Evolutionary conservation across 2,888 invertebrate genomes (phyloP), one percentile per base, ranked within the genome.

Genomic region (Sycophila texana): DNA sequence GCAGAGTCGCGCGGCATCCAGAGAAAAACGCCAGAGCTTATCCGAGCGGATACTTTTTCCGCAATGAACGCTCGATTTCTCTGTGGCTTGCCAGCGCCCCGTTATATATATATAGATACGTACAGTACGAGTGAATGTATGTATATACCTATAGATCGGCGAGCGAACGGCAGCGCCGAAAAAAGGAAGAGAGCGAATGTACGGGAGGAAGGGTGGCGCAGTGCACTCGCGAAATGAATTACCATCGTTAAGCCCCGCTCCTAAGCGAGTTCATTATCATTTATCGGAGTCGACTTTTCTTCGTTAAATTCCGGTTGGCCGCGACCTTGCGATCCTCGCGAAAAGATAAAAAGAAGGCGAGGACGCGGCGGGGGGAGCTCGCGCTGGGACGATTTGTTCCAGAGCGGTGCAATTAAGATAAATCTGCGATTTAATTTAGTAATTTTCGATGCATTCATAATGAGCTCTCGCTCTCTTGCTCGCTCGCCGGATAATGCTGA

Each of bases 241-340:
- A 47, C 76, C 73, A 16, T 76, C 80, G 80, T 76, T 73, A 68
- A 70, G 63, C 30, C 22, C 2, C 7, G 18, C 65, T 49, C 26
- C 60, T 74, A 61, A 63, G 78, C 72, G 61, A 81, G 79, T 82
- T 81, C 75, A 65, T 63, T 79, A 74, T 74, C 77, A 67, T 60
- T 71, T 75, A 77, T 75, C 72, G 67, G 65, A 2, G 26, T n/a
- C 70, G 65, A 58, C 65, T 74, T 76, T 72, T 57, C 80, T 77
- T 73, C 57, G 74, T 73, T 67, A 58, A 65, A 63, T 60, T 72
- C 53, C 60, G n/a, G 39, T 14, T 49, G 61, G 47, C 47, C 18
- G 51, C 66, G 65, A 68, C 75, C 61, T 68, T 70, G 53, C 39
- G 61, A 53, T 68, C 16, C 49, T 26, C 75, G 66, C 26, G 53